Conservation (phyloP, 1,140 invertebrate species). For the Trinorchestia longiramus region DNA sequence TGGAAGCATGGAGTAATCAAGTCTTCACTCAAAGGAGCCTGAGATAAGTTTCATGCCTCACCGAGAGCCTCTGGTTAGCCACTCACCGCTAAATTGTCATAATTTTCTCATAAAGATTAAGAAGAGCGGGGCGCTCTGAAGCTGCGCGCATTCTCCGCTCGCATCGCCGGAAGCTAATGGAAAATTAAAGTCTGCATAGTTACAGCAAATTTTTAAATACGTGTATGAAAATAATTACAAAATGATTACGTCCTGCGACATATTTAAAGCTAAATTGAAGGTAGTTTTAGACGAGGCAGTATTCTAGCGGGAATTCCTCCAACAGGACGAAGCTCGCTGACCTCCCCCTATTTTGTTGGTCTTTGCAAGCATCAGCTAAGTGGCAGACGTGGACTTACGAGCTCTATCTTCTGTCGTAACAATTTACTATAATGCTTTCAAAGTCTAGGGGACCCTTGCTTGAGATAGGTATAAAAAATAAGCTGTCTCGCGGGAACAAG, state of each 20-base stretch:
- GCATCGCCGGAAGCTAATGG: not conserved
- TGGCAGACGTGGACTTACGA: conserved; percentile 38
- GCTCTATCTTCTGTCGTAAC: conserved; percentile 33
- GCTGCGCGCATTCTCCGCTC: not conserved
- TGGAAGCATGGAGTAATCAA: not conserved
- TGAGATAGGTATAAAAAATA: conserved; percentile 3
- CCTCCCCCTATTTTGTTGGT: not conserved
- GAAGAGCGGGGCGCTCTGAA: not conserved
- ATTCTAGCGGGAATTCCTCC: not conserved
- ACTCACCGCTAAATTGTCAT: not conserved
- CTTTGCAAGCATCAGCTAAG: conserved; percentile 37
- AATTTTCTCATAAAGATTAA: conserved; percentile 11
- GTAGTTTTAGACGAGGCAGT: not conserved
- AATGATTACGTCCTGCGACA: not conserved
- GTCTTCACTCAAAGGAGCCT: not conserved
- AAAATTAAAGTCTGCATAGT: not conserved
- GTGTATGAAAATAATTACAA: not conserved
- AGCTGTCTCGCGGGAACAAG: not conserved
- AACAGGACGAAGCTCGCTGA: not conserved
- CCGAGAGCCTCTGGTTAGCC: not conserved
- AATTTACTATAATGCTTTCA: conserved; percentile 40
- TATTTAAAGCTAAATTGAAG: not conserved
- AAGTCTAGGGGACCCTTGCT: conserved; percentile 17
- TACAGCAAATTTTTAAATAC: not conserved
- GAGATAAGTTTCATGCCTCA: not conserved